Base-by-base conservation (phyloP, 2,797 vertebrate species). In the Sebastes nivosus region DNA sequence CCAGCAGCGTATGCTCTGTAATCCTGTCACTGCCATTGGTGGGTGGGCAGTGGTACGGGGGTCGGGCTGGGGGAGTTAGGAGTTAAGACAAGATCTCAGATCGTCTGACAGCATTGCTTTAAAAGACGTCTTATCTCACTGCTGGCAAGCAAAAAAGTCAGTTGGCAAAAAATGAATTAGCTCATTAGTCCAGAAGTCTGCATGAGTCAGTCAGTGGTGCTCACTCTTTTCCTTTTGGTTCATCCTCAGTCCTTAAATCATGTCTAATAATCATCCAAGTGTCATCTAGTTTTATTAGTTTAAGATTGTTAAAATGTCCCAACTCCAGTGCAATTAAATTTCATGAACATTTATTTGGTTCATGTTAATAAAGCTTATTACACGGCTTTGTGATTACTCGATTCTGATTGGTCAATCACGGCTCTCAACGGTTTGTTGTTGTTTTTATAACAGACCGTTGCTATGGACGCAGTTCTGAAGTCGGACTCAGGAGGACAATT, bases 11-110 rank as follows among this genome's bases (percentile, higher is more conserved):
- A 80, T 88, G 90, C 88, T 54, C 67, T 78, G 64, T 95, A 95
- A 95, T 95, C 93, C 91, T 55, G 78, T 74, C 58, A 13, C 75
- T 79, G 46, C 74, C 50, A 81, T 91, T 90, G 92, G 84, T 80
- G 83, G 71, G 55, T 80, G 83, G 72, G 59, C 81, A 59, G 71
- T 2, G 9, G 76, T 66, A 30, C 1, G 22, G 57, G 65, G 78
- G 80, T 64, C 18, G 30, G 68, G 32, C 42, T 59, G 55, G 69
- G 72, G 78, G 75, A 72, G 74, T 73, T 57, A 65, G 75, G 92
- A 89, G 91, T 91, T 94, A 91, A 85, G 78, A 72, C 71, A 71
- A 78, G 77, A 69, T 88, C 82, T 85, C 64, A 82, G 75, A 87
- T 81, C 2, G 79, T 86, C 70, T 80, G 84, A 76, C 75, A 78